These are phyloP conservation scores for Vulpes lagopus DNA, from an alignment of 2,113 vertebrate genomes.

Conservation along the genomic window DNA sequence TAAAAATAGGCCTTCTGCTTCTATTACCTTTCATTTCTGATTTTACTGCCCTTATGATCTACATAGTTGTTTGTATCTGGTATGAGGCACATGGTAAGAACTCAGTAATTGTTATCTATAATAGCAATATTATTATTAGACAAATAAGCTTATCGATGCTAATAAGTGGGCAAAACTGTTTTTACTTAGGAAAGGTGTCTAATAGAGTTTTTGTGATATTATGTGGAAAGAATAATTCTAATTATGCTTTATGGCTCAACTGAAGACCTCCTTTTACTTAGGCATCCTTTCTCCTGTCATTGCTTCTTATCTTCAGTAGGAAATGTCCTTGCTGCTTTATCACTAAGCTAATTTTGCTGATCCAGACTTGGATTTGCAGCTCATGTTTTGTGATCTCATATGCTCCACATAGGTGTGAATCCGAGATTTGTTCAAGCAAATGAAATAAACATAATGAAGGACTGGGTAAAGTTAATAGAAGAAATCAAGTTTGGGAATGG, in stretches of 20 bases:
- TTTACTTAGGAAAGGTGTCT: background rate
- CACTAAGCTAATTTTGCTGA: background rate
- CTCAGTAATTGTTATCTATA: background rate
- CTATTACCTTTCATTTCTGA: background rate
- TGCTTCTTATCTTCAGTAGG: background rate
- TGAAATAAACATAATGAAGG: background rate
- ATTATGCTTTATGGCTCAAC: background rate
- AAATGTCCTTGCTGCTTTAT: background rate
- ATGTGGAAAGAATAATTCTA: background rate
- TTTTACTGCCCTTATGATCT: background rate
- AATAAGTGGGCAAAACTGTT: background rate
- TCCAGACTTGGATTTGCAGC: background rate
- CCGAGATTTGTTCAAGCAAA: background rate
- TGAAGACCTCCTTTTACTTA: background rate
- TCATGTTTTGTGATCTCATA: background rate
- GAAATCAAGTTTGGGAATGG: background rate
- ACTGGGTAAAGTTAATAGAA: background rate
- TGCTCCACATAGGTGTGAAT: no score
- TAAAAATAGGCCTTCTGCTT: background rate
- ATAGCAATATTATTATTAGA: background rate
- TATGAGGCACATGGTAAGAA: background rate
- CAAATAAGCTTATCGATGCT: background rate
- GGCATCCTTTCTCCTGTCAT: background rate
- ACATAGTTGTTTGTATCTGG: background rate
- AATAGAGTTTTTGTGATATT: background rate